Conservation (phyloP, 2,113 vertebrate species). For the Channa argus region DNA sequence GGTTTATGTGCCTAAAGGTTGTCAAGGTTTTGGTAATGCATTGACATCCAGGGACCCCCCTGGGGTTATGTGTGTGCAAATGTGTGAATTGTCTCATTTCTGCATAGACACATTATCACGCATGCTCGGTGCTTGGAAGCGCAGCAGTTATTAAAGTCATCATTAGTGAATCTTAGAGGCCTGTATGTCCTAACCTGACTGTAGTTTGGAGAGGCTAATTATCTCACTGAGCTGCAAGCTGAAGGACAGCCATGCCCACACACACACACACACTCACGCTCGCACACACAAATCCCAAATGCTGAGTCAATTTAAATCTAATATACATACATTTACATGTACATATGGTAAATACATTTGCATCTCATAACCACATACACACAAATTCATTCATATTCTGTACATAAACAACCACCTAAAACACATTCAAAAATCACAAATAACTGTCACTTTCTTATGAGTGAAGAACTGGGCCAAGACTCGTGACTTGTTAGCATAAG, state of each 20-base stretch:
- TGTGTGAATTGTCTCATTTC: not conserved
- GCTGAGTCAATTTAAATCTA: constrained; percentile 45
- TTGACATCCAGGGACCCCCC: not conserved
- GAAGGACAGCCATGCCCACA: constrained; percentile 35
- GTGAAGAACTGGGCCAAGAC: constrained; percentile 50
- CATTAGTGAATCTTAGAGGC: constrained; percentile 53
- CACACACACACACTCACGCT: constrained; percentile 5
- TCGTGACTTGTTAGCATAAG: constrained; percentile 58
- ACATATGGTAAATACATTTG: constrained; percentile 61
- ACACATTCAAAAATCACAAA: constrained; percentile 20
- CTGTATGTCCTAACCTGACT: constrained; percentile 40
- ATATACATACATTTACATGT: constrained; percentile 58
- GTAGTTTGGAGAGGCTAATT: constrained; percentile 65
- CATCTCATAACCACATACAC: constrained; percentile 25
- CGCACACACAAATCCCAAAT: constrained; percentile 19
- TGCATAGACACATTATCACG: not conserved
- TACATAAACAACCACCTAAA: not conserved
- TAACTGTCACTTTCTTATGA: constrained; percentile 30
- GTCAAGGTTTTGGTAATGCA: constrained; percentile 1
- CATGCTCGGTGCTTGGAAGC: not conserved
- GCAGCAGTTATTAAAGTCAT: constrained; percentile 58
- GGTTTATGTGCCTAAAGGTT: constrained; percentile 30
- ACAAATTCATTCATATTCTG: not conserved
- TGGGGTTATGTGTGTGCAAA: not conserved
- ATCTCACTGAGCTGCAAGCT: constrained; percentile 31